Conservation (phyloP, 2,888 invertebrate genomes). For the Melipona beecheii region DNA sequence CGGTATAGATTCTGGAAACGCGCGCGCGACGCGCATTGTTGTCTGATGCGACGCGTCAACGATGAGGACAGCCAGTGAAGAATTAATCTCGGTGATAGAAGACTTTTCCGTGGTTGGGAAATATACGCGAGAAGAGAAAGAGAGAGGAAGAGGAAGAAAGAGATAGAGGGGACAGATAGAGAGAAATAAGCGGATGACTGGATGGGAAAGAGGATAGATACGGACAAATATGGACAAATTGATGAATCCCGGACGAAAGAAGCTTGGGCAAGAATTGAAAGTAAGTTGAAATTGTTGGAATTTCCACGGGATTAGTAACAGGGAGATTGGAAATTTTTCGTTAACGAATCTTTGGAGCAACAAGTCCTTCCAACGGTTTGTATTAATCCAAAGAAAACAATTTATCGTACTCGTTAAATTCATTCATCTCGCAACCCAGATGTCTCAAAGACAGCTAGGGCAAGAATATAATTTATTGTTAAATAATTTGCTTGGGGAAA, state of each 20-base stretch:
- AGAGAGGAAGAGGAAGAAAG: slow-evolving; percentile 1
- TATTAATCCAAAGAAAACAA: too few relatives aligned
- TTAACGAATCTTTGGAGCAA: too few relatives aligned
- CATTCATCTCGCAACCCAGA: too few relatives aligned
- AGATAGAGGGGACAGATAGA: neutral
- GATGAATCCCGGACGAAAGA: slow-evolving; percentile 9
- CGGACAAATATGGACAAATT: slow-evolving; percentile 26
- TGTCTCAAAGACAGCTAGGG: too few relatives aligned
- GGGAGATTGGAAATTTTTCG: too few relatives aligned
- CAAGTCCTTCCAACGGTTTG: too few relatives aligned
- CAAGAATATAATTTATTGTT: too few relatives aligned
- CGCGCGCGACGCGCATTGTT: slow-evolving; percentile 38
- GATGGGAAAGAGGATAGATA: slow-evolving; percentile 2
- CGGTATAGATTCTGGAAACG: slow-evolving; percentile 31
- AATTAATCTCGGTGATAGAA: slow-evolving; percentile 54
- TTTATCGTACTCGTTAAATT: too few relatives aligned
- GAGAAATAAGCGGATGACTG: slow-evolving; percentile 14
- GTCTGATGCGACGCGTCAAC: slow-evolving; percentile 41
- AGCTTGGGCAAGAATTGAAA: neutral
- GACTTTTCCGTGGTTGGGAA: slow-evolving; percentile 40
- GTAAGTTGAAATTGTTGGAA: neutral
- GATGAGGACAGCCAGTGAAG: slow-evolving; percentile 50
- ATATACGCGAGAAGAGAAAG: slow-evolving; percentile 16
- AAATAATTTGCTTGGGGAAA: too few relatives aligned
- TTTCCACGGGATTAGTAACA: neutral